Conservation (phyloP, 1,140 invertebrate genomes). For the Drosophila santomea region DNA sequence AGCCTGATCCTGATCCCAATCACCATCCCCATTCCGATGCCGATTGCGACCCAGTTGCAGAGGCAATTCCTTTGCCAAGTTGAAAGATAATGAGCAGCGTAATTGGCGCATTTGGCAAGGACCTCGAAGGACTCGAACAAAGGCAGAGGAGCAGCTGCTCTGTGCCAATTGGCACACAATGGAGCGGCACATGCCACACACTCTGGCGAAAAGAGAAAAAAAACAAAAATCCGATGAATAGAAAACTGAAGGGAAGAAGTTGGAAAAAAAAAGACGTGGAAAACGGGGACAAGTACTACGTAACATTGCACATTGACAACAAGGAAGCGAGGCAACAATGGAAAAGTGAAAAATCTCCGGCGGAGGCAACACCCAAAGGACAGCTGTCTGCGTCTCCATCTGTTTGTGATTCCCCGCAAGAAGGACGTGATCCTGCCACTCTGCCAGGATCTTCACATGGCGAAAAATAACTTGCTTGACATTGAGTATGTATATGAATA, state of each 20-base stretch:
- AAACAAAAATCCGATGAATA: slow-evolving; percentile 9
- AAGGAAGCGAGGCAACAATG: slow-evolving; percentile 58
- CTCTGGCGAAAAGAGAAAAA: slow-evolving; percentile 53
- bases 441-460: too few species aligned
- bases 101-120: slow-evolving; percentile 65
- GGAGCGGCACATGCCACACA: slow-evolving; percentile 61
- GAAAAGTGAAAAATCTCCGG: slow-evolving; percentile 68
- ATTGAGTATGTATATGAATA: too few species aligned
- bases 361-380: slow-evolving; percentile 69
- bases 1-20: slow-evolving; percentile 1
- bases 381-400: slow-evolving; percentile 60
- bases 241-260: slow-evolving; percentile 18
- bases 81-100: slow-evolving; percentile 56
- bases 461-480: background rate
- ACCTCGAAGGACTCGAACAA: slow-evolving; percentile 42
- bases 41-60: too few species aligned
- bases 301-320: slow-evolving; percentile 48
- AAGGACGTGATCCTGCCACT: background rate
- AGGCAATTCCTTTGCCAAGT: slow-evolving; percentile 12
- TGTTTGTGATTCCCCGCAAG: slow-evolving; percentile 20
- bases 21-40: too few species aligned
- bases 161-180: slow-evolving; percentile 49
- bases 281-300: slow-evolving; percentile 6
- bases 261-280: too few species aligned
- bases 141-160: slow-evolving; percentile 33